Evolutionary conservation across 2,888 invertebrate genomes (phyloP).

Genomic region (Folsomia candida): DNA sequence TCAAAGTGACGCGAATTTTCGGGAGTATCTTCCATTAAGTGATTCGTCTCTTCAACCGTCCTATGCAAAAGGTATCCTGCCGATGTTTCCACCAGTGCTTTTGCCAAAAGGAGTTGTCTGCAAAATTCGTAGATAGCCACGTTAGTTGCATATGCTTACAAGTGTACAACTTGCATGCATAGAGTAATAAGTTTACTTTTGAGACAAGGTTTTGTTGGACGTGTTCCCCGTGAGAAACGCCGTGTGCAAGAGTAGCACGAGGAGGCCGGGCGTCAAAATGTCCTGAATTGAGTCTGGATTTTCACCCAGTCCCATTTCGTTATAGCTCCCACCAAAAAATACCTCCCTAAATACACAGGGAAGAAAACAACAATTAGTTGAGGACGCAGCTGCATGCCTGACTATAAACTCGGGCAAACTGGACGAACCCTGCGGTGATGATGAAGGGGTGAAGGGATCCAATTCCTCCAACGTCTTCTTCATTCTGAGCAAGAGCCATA

Average conservation of each 20-base stretch:
- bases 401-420: too few species aligned
- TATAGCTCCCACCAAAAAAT: conserved; percentile 20
- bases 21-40: neutral
- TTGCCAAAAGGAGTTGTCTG: conserved; percentile 14
- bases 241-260: conserved; percentile 7
- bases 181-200: too few species aligned
- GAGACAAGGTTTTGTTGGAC: too few species aligned
- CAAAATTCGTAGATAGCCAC: neutral
- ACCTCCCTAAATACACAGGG: conserved; percentile 14
- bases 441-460: conserved; percentile 16
- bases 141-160: too few species aligned
- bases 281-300: neutral
- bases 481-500: neutral
- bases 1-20: neutral
- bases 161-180: too few species aligned
- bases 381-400: too few species aligned
- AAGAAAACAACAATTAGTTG: too few species aligned
- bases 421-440: conserved; percentile 21
- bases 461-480: neutral
- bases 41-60: conserved; percentile 13
- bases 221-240: too few species aligned
- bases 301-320: conserved; percentile 8
- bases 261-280: neutral
- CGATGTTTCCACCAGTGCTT: conserved; percentile 12
- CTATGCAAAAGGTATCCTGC: conserved; percentile 27